Conservation (phyloP, 2,113 vertebrate genomes). For the Rutilus rutilus region DNA sequence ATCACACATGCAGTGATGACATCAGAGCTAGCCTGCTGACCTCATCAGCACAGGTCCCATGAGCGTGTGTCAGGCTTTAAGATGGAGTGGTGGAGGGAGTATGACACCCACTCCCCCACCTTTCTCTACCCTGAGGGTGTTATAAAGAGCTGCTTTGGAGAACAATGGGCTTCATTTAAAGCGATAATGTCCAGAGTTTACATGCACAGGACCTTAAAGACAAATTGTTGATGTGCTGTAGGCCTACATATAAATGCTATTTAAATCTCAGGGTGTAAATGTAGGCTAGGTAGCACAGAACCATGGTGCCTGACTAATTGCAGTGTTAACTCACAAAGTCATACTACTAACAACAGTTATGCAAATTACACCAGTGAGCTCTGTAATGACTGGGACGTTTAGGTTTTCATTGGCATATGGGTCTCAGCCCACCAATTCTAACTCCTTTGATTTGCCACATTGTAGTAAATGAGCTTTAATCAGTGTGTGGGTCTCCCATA, state of each 20-base stretch:
- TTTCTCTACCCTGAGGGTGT: not conserved
- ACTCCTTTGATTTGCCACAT: constrained; percentile 10
- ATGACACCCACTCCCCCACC: not conserved
- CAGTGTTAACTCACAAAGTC: not conserved
- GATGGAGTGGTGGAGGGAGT: not conserved
- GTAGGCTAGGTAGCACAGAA: not conserved
- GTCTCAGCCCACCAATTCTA: constrained; percentile 2
- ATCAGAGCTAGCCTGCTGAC: constrained; percentile 51
- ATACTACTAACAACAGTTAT: not conserved
- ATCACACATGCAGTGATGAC: constrained; percentile 45
- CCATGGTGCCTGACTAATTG: not conserved
- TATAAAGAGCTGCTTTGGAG: not conserved
- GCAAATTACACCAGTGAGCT: constrained; percentile 3
- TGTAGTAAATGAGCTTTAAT: constrained; percentile 26
- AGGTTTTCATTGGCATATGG: constrained; percentile 1
- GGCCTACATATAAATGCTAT: not conserved
- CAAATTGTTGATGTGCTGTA: not conserved
- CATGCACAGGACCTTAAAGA: not conserved
- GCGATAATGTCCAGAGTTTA: too few relatives aligned
- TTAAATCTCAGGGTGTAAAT: not conserved
- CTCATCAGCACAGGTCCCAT: constrained; percentile 31
- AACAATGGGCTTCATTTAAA: not conserved
- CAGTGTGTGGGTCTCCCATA: not conserved
- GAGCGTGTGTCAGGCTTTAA: constrained; percentile 12
- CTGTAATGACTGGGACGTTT: constrained; percentile 1